Conservation (phyloP, 2,113 vertebrate species). For the Eretmochelys imbricata region DNA sequence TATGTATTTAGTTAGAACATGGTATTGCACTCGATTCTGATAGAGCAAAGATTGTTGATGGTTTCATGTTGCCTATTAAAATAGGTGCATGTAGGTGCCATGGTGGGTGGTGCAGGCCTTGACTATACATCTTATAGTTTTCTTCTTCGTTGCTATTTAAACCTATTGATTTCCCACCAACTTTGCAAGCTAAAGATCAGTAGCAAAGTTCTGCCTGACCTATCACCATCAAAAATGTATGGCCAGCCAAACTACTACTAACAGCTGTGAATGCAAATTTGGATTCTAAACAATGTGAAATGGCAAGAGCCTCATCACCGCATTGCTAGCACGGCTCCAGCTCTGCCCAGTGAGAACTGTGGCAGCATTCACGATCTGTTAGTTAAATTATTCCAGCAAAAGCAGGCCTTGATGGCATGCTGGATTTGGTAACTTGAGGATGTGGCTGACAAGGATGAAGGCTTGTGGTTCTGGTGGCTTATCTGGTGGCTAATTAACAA, state of each 20-base stretch:
- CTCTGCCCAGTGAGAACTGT: conserved; percentile 10
- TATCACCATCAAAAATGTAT: not conserved
- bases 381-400: conserved; percentile 66
- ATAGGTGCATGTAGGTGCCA: not conserved
- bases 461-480: not conserved
- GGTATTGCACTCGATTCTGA: not conserved
- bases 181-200: not conserved
- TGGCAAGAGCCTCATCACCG: not conserved
- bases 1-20: not conserved
- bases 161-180: not conserved
- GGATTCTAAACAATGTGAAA: not conserved
- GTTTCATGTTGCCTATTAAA: not conserved
- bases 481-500: not conserved
- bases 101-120: not conserved
- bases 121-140: not conserved
- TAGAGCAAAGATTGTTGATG: not conserved
- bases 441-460: conserved; percentile 53
- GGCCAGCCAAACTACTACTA: not conserved
- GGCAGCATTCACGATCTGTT: conserved; percentile 43
- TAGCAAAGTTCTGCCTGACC: not conserved
- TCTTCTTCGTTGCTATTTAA: not conserved
- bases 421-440: conserved; percentile 52
- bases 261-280: not conserved
- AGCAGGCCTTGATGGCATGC: conserved; percentile 48
- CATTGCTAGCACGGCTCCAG: not conserved